Conservation (phyloP, 2,797 vertebrate genomes). For the Hemitrygon akajei region DNA sequence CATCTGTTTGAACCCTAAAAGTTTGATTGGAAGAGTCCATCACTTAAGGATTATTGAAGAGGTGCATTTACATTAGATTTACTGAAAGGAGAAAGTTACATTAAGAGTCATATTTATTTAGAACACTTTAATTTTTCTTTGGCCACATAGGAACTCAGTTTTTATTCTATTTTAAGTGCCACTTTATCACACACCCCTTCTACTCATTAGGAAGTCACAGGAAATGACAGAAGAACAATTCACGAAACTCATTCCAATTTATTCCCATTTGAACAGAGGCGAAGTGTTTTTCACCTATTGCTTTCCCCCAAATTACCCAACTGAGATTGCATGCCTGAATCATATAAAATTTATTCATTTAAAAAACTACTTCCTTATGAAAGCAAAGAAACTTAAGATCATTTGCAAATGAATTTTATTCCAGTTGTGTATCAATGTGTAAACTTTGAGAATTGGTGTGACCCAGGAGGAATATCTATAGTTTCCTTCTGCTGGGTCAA, state of each 20-base stretch:
- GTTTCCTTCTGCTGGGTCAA: neutral
- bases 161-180: neutral
- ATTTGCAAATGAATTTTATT: slow-evolving; percentile 19
- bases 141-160: neutral
- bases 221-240: neutral
- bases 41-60: neutral
- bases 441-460: neutral
- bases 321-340: neutral
- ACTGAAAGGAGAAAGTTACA: neutral
- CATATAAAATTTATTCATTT: neutral
- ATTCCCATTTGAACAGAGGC: neutral
- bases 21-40: neutral
- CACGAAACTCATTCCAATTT: neutral
- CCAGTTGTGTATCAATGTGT: neutral
- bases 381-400: neutral
- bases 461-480: neutral
- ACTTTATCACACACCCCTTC: neutral
- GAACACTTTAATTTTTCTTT: neutral
- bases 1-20: neutral
- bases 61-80: neutral
- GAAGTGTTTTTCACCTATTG: neutral
- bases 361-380: neutral
- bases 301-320: neutral
- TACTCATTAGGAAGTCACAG: neutral
- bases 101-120: neutral